These are phyloP conservation scores for Steatornis caripensis DNA, from an alignment of 2,113 vertebrate genomes.

Conservation along the genomic window DNA sequence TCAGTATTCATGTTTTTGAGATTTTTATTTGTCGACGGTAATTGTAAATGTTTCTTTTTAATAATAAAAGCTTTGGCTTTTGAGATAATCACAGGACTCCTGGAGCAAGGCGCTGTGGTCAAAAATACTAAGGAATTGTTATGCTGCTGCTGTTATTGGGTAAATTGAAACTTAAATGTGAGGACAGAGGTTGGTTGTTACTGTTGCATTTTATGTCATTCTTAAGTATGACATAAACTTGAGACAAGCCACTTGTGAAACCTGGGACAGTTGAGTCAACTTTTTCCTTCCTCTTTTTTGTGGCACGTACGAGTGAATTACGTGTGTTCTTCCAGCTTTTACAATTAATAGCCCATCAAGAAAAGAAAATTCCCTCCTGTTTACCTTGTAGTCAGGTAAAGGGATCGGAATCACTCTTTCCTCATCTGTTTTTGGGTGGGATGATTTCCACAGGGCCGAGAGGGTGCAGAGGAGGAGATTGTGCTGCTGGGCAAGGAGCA, in stretches of 20 bases:
- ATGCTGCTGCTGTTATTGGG: neutral
- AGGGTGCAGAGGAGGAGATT: neutral
- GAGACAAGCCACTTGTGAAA: neutral
- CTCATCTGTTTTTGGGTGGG: neutral
- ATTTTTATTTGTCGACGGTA: neutral
- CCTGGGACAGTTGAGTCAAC: neutral
- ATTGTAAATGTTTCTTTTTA: neutral
- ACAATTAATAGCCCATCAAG: too few relatives aligned
- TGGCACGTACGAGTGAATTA: neutral
- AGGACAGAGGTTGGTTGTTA: neutral
- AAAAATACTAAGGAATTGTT: neutral
- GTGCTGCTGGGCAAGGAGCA: rapidly evolving
- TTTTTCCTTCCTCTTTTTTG: neutral
- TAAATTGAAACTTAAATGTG: neutral
- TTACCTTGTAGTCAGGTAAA: neutral
- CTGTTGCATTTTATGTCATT: neutral
- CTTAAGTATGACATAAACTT: neutral
- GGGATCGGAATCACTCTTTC: neutral
- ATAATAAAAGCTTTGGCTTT: neutral
- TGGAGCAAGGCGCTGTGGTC: neutral
- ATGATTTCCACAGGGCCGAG: rapidly evolving
- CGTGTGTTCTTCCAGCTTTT: neutral
- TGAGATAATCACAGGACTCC: neutral
- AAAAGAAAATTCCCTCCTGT: neutral
- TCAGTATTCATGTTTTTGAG: neutral